Conservation (phyloP, 92 coral and sea anemone species). For the Epizoanthus stellaris region DNA sequence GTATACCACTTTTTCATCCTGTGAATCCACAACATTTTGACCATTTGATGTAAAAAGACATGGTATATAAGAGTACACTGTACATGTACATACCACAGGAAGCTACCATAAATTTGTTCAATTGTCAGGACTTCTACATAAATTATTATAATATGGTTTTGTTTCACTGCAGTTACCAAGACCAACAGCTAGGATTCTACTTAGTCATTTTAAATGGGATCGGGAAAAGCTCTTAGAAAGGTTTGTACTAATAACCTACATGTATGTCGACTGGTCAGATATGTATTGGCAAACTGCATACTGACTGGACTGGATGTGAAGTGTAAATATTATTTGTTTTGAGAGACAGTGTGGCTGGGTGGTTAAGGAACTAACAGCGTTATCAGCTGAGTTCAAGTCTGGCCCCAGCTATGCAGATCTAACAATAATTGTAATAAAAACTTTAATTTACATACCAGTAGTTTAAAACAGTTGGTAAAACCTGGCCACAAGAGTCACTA, state of each 20-base stretch:
- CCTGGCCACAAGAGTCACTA: too few relatives aligned
- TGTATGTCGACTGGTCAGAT: background rate
- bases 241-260: conserved; percentile 41
- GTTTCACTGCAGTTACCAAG: conserved; percentile 78
- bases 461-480: too few relatives aligned
- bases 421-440: too few relatives aligned
- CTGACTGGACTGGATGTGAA: background rate
- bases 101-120: too few relatives aligned
- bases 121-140: background rate
- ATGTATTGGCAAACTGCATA: background rate
- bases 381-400: too few relatives aligned
- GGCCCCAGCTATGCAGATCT: too few relatives aligned
- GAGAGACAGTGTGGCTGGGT: too few relatives aligned
- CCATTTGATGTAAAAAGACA: background rate
- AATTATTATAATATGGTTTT: background rate
- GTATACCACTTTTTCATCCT: background rate
- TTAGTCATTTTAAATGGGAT: conserved; percentile 99
- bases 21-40: background rate
- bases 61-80: background rate
- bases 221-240: conserved; percentile 95
- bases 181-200: conserved; percentile 95
- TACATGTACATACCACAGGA: too few relatives aligned
- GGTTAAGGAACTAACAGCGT: too few relatives aligned
- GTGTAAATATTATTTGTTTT: too few relatives aligned
- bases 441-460: too few relatives aligned